phyloP scores from a whole-genome alignment of 1,140 invertebrate genomes.

The Drosophila pectinifera region DNA sequence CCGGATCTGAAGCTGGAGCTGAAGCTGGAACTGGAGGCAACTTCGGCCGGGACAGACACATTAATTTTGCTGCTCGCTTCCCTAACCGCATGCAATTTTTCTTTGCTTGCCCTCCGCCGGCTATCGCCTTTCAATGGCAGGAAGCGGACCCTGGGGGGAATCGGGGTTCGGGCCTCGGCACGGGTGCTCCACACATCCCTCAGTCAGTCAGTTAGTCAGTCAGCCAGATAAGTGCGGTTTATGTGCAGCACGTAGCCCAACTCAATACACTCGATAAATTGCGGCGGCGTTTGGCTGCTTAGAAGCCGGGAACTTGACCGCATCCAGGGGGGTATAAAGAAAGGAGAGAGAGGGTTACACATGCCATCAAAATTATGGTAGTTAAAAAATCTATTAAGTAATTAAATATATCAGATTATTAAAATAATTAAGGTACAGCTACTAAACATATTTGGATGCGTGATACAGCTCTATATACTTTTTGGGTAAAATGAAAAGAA shows the following conservation, averaged over 20 bases:
- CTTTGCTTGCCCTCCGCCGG: conserved; percentile 48
- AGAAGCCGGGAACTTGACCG: conserved; percentile 47
- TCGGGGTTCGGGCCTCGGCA: not conserved
- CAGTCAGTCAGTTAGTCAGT: conserved; percentile 75
- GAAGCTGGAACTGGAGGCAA: conserved; percentile 1
- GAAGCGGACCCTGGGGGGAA: conserved; percentile 35
- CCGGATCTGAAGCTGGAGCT: conserved; percentile 1
- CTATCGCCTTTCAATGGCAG: conserved; percentile 74
- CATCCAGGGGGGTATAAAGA: not conserved
- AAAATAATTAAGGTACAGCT: no score
- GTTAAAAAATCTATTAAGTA: not conserved
- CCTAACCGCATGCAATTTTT: conserved; percentile 80
- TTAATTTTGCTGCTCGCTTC: conserved; percentile 78
- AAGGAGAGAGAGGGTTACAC: not conserved
- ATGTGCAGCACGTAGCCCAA: conserved; percentile 77
- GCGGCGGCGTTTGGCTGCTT: conserved; percentile 61
- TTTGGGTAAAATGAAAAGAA: no score
- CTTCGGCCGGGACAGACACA: conserved; percentile 64
- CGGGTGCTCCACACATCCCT: conserved; percentile 33
- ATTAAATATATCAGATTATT: not conserved
- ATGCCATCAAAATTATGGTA: not conserved
- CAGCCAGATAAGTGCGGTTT: conserved; percentile 81
- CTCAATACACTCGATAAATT: conserved; percentile 81
- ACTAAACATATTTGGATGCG: no score
- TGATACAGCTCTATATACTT: no score